A percentile compares a stretch with the other conserved stretches of the same genome.
Conservation (phyloP, 2,888 invertebrate genomes). For the Cephonodes hylas region DNA sequence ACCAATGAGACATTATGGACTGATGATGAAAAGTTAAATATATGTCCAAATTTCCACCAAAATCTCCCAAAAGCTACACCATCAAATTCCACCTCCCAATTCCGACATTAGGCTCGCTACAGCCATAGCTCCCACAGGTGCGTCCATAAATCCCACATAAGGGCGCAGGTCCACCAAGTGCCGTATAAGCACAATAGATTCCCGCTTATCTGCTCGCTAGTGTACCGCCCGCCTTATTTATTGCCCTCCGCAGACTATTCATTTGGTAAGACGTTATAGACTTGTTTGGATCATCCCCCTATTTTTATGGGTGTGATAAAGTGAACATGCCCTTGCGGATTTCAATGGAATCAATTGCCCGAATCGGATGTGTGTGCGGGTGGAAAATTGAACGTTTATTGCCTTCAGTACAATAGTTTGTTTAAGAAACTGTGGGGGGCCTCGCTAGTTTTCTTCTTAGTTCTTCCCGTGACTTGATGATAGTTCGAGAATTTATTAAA, state of each 20-base stretch:
- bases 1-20: too few relatives aligned
- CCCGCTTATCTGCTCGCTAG: constrained; percentile 65
- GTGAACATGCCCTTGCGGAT: constrained; percentile 30
- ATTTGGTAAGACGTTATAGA: constrained; percentile 60
- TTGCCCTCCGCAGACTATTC: constrained; percentile 62
- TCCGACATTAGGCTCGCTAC: neutral
- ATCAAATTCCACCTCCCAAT: neutral
- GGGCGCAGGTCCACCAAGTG: constrained; percentile 56
- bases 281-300: constrained; percentile 53
- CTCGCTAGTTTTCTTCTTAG: neutral
- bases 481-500: too few relatives aligned
- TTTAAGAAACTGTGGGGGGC: neutral
- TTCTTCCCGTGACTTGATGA: too few relatives aligned
- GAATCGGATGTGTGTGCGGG: constrained; percentile 10
- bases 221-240: constrained; percentile 61
- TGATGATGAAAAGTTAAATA: too few relatives aligned
- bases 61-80: neutral
- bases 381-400: neutral
- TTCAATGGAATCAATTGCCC: constrained; percentile 15
- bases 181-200: constrained; percentile 73
- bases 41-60: neutral
- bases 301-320: constrained; percentile 55
- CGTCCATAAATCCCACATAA: constrained; percentile 53
- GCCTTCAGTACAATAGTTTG: neutral
- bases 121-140: constrained; percentile 49